Evolutionary conservation across 1,140 invertebrate genomes (phyloP), one percentile per base, ranked within the genome.

Genomic region (Drosophila funebris): DNA sequence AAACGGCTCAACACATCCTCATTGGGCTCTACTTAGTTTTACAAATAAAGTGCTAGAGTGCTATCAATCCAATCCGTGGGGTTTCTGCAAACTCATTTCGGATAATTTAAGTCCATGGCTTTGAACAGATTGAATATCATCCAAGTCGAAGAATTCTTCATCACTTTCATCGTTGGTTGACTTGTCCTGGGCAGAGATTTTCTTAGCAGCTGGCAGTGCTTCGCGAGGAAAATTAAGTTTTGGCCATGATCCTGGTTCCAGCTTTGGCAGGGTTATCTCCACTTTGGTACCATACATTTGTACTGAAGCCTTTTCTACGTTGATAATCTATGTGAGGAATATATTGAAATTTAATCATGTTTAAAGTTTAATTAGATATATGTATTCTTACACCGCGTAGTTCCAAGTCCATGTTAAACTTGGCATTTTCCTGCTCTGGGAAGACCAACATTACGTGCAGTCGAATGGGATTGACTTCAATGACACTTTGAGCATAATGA

Each of bases 231-330:
- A 94, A 81, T 96, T 94, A 7, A 98, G 89, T 73, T 95, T 95
- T 2, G 93, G 82, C 98, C 98, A 99, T 46, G 94, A 94, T 14
- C 95, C 95, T 2, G 95, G 93, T 80, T 97, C 96, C 0, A 94
- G 95, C 93, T 99, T 99, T 69, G 95, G 96, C 81, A 99, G 89
- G 80, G 96, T 97, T 8, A 99, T 96, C 93, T 99, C 98, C 14
- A 99, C 95, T 94, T 99, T 99, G n/a, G 97, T 96, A 48, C 96
- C 96, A 71, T 96, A 93, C 95, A 99, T 97, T 11, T 94, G 94
- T 1, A 96, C 96, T 73, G 92, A 93, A 84, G 96, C 96, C 57
- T 94, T 93, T 36, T 92, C 92, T 11, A 96, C 93, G 90, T 95
- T 93, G 14, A 97, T 93, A 54, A 96, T 93, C 96, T 97, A 73